Percentiles rank a stretch among this genome's conserved stretches.
Evolutionary conservation across 2,888 invertebrate species (phyloP).

Genomic region (Hofmannophila pseudospretella): DNA sequence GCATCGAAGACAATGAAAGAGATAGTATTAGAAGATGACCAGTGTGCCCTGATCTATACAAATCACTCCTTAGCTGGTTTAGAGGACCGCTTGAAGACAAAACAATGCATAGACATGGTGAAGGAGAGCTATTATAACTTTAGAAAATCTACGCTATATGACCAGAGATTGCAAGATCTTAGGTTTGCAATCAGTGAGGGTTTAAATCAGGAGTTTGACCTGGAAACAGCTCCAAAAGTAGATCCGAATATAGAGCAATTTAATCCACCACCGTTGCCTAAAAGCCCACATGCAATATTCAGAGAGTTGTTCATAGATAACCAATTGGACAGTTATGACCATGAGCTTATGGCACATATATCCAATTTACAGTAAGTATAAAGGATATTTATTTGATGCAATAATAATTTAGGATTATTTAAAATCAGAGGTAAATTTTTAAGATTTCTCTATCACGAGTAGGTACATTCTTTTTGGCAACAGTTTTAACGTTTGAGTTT

Average conservation of each 20-base stretch:
- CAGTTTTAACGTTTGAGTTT: no score
- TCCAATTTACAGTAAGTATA: slow-evolving; percentile 64
- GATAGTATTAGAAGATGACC: slow-evolving; percentile 55
- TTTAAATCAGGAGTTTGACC: slow-evolving; percentile 58
- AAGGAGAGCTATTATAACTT: slow-evolving; percentile 73
- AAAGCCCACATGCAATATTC: slow-evolving; percentile 66
- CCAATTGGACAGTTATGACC: slow-evolving; percentile 60
- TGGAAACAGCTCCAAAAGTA: slow-evolving; percentile 20
- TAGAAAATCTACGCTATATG: slow-evolving; percentile 63
- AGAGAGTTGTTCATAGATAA: slow-evolving; percentile 62
- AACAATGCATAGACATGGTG: slow-evolving; percentile 53
- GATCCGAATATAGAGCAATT: slow-evolving; percentile 20
- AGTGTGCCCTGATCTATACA: slow-evolving; percentile 63
- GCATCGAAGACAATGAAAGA: slow-evolving; percentile 23
- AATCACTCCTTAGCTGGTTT: slow-evolving; percentile 47
- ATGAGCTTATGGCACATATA: slow-evolving; percentile 58
- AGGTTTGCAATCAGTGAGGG: slow-evolving; percentile 71
- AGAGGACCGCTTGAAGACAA: slow-evolving; percentile 52
- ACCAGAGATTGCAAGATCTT: slow-evolving; percentile 64
- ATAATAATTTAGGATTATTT: no score
- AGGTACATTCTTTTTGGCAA: no score
- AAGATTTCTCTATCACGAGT: no score
- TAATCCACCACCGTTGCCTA: slow-evolving; percentile 27
- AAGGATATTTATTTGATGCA: no score
- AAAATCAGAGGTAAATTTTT: no score